A percentile compares a stretch with the other conserved stretches of the same genome.
phyloP scores from a whole-genome alignment of 2,797 vertebrate genomes.

The Zalophus californianus region DNA sequence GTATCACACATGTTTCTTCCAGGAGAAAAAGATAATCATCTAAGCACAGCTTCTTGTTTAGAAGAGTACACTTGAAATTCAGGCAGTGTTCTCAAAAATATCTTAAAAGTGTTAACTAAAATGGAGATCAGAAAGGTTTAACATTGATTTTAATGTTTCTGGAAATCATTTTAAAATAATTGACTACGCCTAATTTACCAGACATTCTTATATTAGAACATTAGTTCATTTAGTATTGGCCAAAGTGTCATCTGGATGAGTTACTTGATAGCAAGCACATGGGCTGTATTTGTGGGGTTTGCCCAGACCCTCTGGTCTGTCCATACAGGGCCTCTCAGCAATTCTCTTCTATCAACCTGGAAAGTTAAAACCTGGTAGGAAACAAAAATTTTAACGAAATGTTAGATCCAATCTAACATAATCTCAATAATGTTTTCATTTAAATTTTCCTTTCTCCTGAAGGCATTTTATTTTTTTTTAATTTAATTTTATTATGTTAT shows the following conservation, averaged over 20 bases:
- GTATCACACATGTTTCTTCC: slow-evolving; percentile 20
- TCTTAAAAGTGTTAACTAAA: slow-evolving; percentile 46
- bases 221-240: not conserved
- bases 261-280: not conserved
- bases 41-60: slow-evolving; percentile 39
- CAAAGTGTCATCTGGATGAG: not conserved
- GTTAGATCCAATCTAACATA: not conserved
- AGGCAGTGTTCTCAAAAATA: slow-evolving; percentile 19
- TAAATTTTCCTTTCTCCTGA: slow-evolving; percentile 29
- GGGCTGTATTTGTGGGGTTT: not conserved
- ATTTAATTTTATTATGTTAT: not conserved
- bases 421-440: slow-evolving; percentile 23
- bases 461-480: not conserved
- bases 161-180: slow-evolving; percentile 36
- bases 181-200: slow-evolving; percentile 10
- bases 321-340: not conserved
- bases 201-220: not conserved
- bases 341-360: not conserved
- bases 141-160: slow-evolving; percentile 26
- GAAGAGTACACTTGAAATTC: slow-evolving; percentile 50
- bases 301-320: not conserved
- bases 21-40: not conserved
- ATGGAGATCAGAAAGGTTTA: not conserved
- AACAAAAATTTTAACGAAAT: not conserved
- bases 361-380: not conserved